A percentile compares a stretch with the other conserved stretches of the same genome.
Evolutionary conservation across 1,140 invertebrate genomes (phyloP).

Genomic region (Colletes gigas): DNA sequence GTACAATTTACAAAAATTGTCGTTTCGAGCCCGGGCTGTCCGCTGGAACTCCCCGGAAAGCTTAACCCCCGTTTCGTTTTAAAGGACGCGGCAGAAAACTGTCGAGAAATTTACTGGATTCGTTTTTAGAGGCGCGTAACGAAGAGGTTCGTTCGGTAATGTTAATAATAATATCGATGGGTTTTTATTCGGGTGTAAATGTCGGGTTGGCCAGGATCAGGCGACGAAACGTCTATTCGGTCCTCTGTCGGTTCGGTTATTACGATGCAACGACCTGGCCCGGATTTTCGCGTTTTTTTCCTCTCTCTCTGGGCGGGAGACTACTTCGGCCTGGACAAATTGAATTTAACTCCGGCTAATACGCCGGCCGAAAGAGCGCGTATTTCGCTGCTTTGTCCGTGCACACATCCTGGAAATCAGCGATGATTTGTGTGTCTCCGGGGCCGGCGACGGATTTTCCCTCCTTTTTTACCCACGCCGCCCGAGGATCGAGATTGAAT

Average conservation of each 20-base stretch:
- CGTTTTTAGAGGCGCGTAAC: too few relatives aligned
- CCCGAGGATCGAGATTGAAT: conserved; percentile 45
- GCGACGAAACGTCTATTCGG: neutral
- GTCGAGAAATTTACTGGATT: too few relatives aligned
- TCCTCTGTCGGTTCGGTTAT: conserved; percentile 25
- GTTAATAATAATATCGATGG: too few relatives aligned
- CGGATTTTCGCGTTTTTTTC: conserved; percentile 43
- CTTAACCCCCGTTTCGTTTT: too few relatives aligned
- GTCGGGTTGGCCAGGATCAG: too few relatives aligned
- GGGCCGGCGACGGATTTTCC: conserved; percentile 25
- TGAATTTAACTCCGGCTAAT: conserved; percentile 63
- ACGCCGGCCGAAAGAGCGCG: conserved; percentile 53
- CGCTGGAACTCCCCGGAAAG: too few relatives aligned
- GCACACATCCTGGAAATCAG: conserved; percentile 54
- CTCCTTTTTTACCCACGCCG: conserved; percentile 8
- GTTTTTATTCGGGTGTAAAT: too few relatives aligned
- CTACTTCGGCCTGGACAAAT: conserved; percentile 53
- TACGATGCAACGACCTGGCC: conserved; percentile 34
- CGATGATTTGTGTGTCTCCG: conserved; percentile 53
- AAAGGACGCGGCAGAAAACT: too few relatives aligned
- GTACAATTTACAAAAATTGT: too few relatives aligned
- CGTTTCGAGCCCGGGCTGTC: too few relatives aligned
- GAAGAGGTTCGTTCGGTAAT: too few relatives aligned
- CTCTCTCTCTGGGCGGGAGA: neutral
- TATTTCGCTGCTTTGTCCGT: conserved; percentile 43